Percentiles rank a stretch among this genome's conserved stretches.
phyloP scores from a whole-genome alignment of 1,140 invertebrate species.

The Nylanderia fulva region DNA sequence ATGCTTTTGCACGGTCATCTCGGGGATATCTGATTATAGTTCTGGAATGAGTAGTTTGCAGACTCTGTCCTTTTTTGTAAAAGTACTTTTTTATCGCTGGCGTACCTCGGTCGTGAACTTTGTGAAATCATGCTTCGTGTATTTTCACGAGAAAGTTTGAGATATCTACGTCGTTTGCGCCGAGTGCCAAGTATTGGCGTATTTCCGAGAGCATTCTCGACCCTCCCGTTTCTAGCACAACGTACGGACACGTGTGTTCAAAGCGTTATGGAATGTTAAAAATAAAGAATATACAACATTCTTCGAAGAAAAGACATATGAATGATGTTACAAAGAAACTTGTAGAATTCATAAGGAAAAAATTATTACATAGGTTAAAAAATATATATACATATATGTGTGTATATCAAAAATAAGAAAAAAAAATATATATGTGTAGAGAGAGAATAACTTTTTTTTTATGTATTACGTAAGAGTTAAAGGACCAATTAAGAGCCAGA shows the following conservation, averaged over 20 bases:
- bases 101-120: slow-evolving; percentile 29
- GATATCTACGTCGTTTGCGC: slow-evolving; percentile 19
- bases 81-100: slow-evolving; percentile 23
- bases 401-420: not conserved
- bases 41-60: slow-evolving; percentile 17
- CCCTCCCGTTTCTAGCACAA: not conserved
- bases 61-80: not conserved
- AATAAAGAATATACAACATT: not conserved
- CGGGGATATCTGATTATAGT: slow-evolving; percentile 33
- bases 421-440: too few species aligned
- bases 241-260: not conserved
- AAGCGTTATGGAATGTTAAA: not conserved
- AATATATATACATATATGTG: too few species aligned
- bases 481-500: too few species aligned
- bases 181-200: slow-evolving; percentile 23
- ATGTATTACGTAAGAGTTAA: too few species aligned
- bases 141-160: slow-evolving; percentile 44
- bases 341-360: not conserved
- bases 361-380: not conserved
- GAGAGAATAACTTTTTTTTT: not conserved
- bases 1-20: not conserved
- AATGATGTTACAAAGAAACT: not conserved
- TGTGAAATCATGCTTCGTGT: not conserved
- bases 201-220: slow-evolving; percentile 9
- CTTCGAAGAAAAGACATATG: not conserved